phyloP scores from a whole-genome alignment of 1,140 invertebrate species.

The Octopus sinensis region DNA sequence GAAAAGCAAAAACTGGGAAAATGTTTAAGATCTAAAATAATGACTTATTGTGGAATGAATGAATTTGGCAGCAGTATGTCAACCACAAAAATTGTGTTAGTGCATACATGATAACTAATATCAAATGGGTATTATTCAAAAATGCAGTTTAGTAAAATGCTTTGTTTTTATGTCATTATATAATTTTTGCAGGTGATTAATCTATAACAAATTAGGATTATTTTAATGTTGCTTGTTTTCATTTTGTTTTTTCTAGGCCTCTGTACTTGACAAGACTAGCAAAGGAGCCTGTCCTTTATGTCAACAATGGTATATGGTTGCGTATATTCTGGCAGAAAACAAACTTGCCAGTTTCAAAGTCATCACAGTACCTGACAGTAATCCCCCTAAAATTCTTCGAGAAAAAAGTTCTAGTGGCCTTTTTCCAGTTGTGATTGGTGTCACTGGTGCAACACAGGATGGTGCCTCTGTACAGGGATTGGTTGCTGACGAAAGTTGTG shows the following conservation, averaged over 20 bases:
- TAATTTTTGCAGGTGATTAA: neutral
- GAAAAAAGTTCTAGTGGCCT: constrained; percentile 45
- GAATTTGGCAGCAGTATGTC: too few relatives aligned
- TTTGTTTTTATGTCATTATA: neutral
- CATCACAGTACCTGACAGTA: constrained; percentile 48
- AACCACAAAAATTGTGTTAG: too few relatives aligned
- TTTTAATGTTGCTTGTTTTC: neutral
- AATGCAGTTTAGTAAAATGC: neutral
- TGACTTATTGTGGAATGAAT: too few relatives aligned
- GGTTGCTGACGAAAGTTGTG: neutral
- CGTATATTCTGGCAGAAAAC: constrained; percentile 49
- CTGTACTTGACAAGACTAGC: constrained; percentile 45
- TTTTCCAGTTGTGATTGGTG: constrained; percentile 48
- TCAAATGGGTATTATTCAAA: neutral
- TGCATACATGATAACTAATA: neutral
- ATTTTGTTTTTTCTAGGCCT: constrained; percentile 35
- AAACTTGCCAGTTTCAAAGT: constrained; percentile 48
- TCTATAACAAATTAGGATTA: neutral
- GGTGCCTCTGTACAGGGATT: neutral
- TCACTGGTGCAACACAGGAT: constrained; percentile 23
- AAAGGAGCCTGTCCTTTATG: constrained; percentile 53
- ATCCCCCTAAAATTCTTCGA: constrained; percentile 47
- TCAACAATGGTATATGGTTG: constrained; percentile 54
- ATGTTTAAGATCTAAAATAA: too few relatives aligned
- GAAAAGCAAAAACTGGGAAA: too few relatives aligned